Evolutionary conservation across 2,113 vertebrate genomes (phyloP).

Genomic region (Chaetodon trifascialis): DNA sequence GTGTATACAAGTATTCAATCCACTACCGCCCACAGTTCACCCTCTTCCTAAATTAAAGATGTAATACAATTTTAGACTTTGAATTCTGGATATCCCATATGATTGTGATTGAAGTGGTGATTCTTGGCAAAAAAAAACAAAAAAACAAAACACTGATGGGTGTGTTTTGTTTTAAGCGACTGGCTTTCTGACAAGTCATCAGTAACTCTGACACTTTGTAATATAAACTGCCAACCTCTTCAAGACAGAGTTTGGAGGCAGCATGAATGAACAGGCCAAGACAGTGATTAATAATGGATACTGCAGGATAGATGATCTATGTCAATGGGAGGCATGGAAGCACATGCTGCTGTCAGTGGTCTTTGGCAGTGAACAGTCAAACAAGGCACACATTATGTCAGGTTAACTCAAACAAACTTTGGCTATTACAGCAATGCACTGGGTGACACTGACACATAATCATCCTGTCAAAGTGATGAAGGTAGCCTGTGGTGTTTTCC

Average conservation of each 20-base stretch:
- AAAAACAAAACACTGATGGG: neutral
- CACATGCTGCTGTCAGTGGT: neutral
- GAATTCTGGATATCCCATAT: neutral
- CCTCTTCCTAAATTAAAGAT: neutral
- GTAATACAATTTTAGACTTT: neutral
- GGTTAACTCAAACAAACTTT: constrained; percentile 20
- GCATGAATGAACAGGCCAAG: neutral
- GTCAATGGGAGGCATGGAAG: neutral
- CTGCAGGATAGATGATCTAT: neutral
- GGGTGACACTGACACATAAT: constrained; percentile 43
- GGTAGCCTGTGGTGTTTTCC: neutral
- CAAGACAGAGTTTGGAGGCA: constrained; percentile 1
- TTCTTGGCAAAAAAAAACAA: neutral
- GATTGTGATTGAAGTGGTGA: neutral
- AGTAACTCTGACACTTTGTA: neutral
- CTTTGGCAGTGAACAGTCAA: neutral
- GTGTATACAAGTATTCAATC: neutral
- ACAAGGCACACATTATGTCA: neutral
- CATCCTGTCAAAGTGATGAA: neutral
- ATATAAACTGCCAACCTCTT: constrained; percentile 1
- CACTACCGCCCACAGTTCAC: neutral
- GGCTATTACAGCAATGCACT: neutral
- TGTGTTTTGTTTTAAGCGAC: neutral
- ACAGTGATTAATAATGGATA: constrained; percentile 33
- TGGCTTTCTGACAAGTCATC: neutral